Percentiles rank a stretch among this genome's conserved stretches.
phyloP scores from a whole-genome alignment of 1,140 invertebrate genomes.

The Cydia amplana region DNA sequence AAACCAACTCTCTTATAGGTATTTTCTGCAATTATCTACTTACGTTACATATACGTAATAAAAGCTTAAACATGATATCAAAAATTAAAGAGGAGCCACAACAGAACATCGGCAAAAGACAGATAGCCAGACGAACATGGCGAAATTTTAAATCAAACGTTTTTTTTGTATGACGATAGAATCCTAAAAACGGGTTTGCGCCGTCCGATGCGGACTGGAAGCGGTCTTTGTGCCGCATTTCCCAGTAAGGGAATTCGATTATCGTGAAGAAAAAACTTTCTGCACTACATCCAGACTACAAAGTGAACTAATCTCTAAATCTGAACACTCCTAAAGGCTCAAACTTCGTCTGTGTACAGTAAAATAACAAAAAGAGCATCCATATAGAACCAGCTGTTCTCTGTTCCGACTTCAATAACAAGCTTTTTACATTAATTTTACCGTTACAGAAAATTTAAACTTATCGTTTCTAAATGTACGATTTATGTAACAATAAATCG shows the following conservation, averaged over 20 bases:
- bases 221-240: conserved; percentile 35
- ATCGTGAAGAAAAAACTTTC: conserved; percentile 51
- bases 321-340: conserved; percentile 57
- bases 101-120: too few species aligned
- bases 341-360: conserved; percentile 53
- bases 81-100: too few species aligned
- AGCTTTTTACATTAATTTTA: conserved; percentile 50
- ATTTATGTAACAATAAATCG: conserved; percentile 43
- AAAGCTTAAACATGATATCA: too few species aligned
- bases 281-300: conserved; percentile 55
- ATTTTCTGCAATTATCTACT: background rate
- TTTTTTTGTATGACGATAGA: background rate
- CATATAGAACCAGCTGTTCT: conserved; percentile 49
- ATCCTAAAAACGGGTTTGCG: conserved; percentile 10
- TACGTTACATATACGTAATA: too few species aligned
- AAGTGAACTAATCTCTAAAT: conserved; percentile 65
- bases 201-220: conserved; percentile 10
- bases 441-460: conserved; percentile 39
- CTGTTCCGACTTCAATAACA: conserved; percentile 39
- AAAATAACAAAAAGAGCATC: conserved; percentile 60
- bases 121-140: background rate
- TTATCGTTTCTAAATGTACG: conserved; percentile 37
- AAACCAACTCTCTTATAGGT: background rate
- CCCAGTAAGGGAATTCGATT: conserved; percentile 41
- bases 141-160: background rate